Percentiles rank a stretch among this genome's conserved stretches.
Evolutionary conservation across 2,113 vertebrate genomes (phyloP).

Genomic region (Dipodomys merriami): DNA sequence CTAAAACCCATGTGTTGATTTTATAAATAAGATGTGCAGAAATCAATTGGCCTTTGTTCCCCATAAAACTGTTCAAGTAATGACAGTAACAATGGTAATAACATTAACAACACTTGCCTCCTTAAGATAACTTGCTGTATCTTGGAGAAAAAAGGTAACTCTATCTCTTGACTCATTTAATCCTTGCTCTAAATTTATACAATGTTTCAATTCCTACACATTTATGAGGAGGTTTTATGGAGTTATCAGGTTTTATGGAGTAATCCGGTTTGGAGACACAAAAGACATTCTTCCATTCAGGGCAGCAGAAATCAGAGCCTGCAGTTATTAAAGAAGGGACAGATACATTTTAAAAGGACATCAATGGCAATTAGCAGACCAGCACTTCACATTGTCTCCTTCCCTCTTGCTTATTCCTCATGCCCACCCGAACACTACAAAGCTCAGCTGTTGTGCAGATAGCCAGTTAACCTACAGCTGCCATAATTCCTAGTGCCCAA

Average conservation of each 20-base stretch:
- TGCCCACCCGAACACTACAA: background rate
- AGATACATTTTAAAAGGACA: slow-evolving; percentile 11
- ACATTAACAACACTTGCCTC: slow-evolving; percentile 42
- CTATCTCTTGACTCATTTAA: slow-evolving; percentile 50
- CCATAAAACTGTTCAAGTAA: slow-evolving; percentile 65
- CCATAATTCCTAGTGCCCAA: background rate
- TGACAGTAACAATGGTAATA: slow-evolving; percentile 46
- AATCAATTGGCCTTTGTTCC: slow-evolving; percentile 50
- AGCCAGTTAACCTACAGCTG: background rate
- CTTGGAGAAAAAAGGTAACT: slow-evolving; percentile 47
- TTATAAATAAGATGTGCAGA: slow-evolving; percentile 62
- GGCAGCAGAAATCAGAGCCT: slow-evolving; percentile 52
- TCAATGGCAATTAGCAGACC: background rate
- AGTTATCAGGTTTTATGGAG: slow-evolving; percentile 63
- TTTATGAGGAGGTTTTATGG: slow-evolving; percentile 75
- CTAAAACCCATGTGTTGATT: background rate
- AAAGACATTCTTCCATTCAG: slow-evolving; percentile 69
- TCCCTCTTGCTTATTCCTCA: rapidly evolving
- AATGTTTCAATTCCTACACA: slow-evolving; percentile 65
- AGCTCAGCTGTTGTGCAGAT: rapidly evolving
- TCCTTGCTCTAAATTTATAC: slow-evolving; percentile 68
- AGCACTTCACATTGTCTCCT: background rate
- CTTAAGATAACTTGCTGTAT: slow-evolving; percentile 54
- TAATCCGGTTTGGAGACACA: slow-evolving; percentile 31
- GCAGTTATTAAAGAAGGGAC: slow-evolving; percentile 27